phyloP scores from a whole-genome alignment of 2,888 invertebrate species.

The Catocala sponsa region DNA sequence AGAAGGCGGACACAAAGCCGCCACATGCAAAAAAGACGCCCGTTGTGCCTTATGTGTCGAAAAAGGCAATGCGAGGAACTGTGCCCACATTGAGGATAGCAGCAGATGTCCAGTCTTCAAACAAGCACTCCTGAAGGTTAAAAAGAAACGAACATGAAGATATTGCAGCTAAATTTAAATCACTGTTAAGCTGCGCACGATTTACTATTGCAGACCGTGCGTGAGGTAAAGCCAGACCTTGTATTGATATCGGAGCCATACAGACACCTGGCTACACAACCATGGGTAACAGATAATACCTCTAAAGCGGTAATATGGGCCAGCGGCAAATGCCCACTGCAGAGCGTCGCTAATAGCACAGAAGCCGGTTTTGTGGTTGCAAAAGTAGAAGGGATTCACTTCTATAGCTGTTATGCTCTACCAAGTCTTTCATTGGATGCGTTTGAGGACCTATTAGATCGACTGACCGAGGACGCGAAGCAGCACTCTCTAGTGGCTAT shows the following conservation, averaged over 20 bases:
- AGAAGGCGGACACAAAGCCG: constrained; percentile 9
- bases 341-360: constrained; percentile 8
- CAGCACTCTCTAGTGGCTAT: too few relatives aligned
- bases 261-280: constrained; percentile 7
- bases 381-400: constrained; percentile 4
- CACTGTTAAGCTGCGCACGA: constrained; percentile 1
- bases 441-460: background rate
- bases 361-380: constrained; percentile 12
- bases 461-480: too few relatives aligned
- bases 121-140: constrained; percentile 8
- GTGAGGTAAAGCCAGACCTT: constrained; percentile 14
- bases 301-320: constrained; percentile 17
- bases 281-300: background rate
- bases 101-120: constrained; percentile 14
- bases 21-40: constrained; percentile 7
- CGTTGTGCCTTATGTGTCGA: background rate
- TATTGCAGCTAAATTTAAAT: constrained; percentile 12
- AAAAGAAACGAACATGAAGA: constrained; percentile 6
- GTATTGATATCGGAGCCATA: constrained; percentile 13
- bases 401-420: background rate
- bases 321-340: constrained; percentile 8
- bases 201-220: constrained; percentile 19
- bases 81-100: constrained; percentile 14
- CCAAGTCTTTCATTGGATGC: background rate
- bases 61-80: constrained; percentile 2